Base-by-base conservation (phyloP, 2,888 invertebrate genomes). In the Apodemia duryi region DNA sequence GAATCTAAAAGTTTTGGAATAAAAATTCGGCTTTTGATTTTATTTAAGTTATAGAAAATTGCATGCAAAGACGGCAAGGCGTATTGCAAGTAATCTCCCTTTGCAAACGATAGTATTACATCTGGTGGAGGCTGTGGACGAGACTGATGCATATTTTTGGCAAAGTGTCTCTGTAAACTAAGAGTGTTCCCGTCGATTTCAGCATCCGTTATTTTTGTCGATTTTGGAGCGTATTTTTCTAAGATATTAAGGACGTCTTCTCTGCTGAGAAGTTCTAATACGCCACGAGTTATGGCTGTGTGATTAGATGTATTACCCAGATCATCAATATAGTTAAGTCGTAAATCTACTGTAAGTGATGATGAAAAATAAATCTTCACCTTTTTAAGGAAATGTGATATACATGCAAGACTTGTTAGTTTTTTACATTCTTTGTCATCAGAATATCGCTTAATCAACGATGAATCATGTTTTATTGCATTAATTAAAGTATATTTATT, bases 21-120 rank as follows among this genome's bases (percentile, higher is more conserved):
- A 68, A 77, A 74, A 65, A 76, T 71, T 54, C 71, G 73, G 63
- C 77, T 77, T 54, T 74, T 66, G 13, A 65, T 62, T n/a, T 68
- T 54, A 67, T 74, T 81, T 70, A 86, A 69, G 69, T 87, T 85
- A 68, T 84, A 79, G 72, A 80, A 82, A 69, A 88, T 80, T 4
- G 87, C 79, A 41, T 77, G 73, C 51, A 88, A 72, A 7, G 88
- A 84, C 2, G 87, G 86, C 28, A 86, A 76, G 51, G 84, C 78
- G 65, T 77, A 86, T 65, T 84, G 83, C 43, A 87, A 71, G 67
- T 85, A 87, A 71, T 87, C 88, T 62, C 87, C 87, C 68, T 84
- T 84, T 10, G 86, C 81, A 66, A 83, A 89, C 54, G 72, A 66
- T 64, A 88, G 67, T 51, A 88, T 71, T 5, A 73, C 68, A 49